Evolutionary conservation across 2,888 invertebrate species (phyloP), one percentile per base, ranked within the genome.

Genomic region (Toxonevra muliebris): DNA sequence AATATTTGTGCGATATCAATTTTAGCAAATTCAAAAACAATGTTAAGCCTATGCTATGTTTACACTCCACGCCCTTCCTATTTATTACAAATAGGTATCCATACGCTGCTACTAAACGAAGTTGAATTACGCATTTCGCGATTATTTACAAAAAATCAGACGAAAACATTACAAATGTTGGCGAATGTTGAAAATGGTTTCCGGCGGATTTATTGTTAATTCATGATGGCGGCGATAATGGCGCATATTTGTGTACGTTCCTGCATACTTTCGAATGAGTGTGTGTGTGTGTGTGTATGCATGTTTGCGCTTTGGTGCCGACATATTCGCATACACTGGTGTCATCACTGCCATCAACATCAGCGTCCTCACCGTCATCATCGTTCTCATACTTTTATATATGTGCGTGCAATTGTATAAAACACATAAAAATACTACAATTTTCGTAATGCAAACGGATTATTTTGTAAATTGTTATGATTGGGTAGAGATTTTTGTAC

Each of bases 41-140:
- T 30, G 30, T 30, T 30, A 30, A 30, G 30, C 30, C 30, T 30
- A 30, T 7, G 7, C 30, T 7, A 30, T 2, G 30, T 7, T 11
- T 15, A 2, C 48, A n/a, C 11, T 15, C 8, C 8, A 2, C n/a
- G 48, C 30, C 30, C 30, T 5, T 30, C 30, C 30, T 30, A 30
- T 30, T 30, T 4, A 2, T 30, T 15, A n/a, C 48, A 48, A 8
- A 13, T 1, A 0, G 11, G 11, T 15, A n/a, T 48, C 30, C 15
- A n/a, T 48, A 48, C 10, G 48, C 11, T 48, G 11, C 11, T 48
- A 1, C 15, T 48, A 30, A 30, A 30, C 30, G 30, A 30, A 30
- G 30, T 30, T 30, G 30, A 30, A 7, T 30, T 4, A 30, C 74
- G 78, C 77, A 78, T 77, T 78, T 75, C 77, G 78, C 74, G 77